Conservation (phyloP, 2,888 invertebrate species). For the Tethea ocularis region DNA sequence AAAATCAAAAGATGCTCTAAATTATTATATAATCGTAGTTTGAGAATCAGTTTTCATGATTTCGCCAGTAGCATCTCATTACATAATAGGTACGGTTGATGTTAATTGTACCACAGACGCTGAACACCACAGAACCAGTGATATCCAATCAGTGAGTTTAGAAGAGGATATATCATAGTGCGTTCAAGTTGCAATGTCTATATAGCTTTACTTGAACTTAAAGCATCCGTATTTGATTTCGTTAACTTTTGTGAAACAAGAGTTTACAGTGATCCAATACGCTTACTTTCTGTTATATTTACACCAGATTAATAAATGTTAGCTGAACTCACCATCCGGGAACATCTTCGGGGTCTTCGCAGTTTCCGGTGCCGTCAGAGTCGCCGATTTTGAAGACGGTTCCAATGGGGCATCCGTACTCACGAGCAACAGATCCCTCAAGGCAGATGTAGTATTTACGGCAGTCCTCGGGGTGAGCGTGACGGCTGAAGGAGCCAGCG, state of each 20-base stretch:
- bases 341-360: constrained; percentile 97
- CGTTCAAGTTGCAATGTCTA: constrained; percentile 63
- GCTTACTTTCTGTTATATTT: constrained; percentile 21
- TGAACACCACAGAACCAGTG: constrained; percentile 64
- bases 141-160: constrained; percentile 60
- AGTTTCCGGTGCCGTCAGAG: constrained; percentile 94
- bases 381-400: constrained; percentile 98
- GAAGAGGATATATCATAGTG: constrained; percentile 51
- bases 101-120: constrained; percentile 60
- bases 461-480: constrained; percentile 97
- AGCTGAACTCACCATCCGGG: constrained; percentile 93
- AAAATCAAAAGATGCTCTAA: not conserved
- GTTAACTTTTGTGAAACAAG: constrained; percentile 16
- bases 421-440: constrained; percentile 92
- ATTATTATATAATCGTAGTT: not conserved
- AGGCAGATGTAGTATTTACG: constrained; percentile 97
- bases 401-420: constrained; percentile 97
- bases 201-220: constrained; percentile 62
- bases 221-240: constrained; percentile 46
- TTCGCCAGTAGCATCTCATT: constrained; percentile 32
- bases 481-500: constrained; percentile 95
- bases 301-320: not conserved
- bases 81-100: constrained; percentile 39
- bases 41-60: not conserved
- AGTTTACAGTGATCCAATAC: constrained; percentile 24